Conservation (phyloP, 2,797 vertebrate genomes). For the Orientallactaga sibirica region DNA sequence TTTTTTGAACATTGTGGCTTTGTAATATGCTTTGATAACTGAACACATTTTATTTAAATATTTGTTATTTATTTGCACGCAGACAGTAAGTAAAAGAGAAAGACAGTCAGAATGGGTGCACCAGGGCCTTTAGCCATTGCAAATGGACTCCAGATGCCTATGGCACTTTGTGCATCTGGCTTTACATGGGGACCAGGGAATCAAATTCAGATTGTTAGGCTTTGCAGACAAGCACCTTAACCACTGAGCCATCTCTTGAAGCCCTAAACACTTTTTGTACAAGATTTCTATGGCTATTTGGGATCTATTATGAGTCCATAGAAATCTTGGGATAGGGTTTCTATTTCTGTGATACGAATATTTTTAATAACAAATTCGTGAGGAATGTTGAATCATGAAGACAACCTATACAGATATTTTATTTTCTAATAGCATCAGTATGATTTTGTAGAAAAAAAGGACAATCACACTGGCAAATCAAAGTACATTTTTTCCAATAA, state of each 20-base stretch:
- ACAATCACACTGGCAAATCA: slow-evolving; percentile 20
- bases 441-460: slow-evolving; percentile 1
- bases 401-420: neutral
- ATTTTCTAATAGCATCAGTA: neutral
- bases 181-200: too few relatives aligned
- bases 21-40: neutral
- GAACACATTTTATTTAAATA: too few relatives aligned
- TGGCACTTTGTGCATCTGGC: too few relatives aligned
- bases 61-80: too few relatives aligned
- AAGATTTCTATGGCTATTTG: neutral
- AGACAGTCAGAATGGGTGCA: too few relatives aligned
- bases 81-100: too few relatives aligned
- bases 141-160: too few relatives aligned
- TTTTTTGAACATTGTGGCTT: neutral
- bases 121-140: too few relatives aligned
- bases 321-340: neutral
- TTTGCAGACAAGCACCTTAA: too few relatives aligned
- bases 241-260: too few relatives aligned
- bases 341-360: slow-evolving; percentile 24
- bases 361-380: slow-evolving; percentile 25
- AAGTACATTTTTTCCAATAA: neutral
- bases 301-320: neutral
- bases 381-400: neutral
- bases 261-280: neutral
- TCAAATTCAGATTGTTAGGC: too few relatives aligned